Conservation (phyloP, 1,140 invertebrate species). For the Drosophila novamexicana region DNA sequence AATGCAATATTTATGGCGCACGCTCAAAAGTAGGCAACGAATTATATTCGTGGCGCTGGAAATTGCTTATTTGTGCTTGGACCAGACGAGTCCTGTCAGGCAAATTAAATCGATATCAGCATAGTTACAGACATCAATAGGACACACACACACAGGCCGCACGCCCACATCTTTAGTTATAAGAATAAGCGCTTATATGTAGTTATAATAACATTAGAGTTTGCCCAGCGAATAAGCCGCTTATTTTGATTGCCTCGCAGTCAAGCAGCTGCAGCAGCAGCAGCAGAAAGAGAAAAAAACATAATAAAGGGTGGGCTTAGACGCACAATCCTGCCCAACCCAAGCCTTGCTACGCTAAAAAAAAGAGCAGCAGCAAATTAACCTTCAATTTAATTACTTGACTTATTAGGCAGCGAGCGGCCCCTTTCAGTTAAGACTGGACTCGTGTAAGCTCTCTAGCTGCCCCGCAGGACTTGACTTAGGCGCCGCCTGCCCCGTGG, state of each 20-base stretch:
- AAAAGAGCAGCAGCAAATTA: slow-evolving; percentile 49
- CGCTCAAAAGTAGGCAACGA: slow-evolving; percentile 64
- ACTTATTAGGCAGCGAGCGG: slow-evolving; percentile 32
- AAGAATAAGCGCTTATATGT: slow-evolving; percentile 11
- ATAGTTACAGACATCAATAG: slow-evolving; percentile 54
- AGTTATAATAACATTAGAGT: slow-evolving; percentile 72
- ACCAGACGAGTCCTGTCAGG: not conserved
- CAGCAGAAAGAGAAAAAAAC: slow-evolving; percentile 3
- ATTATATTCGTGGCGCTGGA: slow-evolving; percentile 7
- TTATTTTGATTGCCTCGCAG: slow-evolving; percentile 68
- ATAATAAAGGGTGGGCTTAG: slow-evolving; percentile 24
- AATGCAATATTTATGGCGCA: slow-evolving; percentile 58
- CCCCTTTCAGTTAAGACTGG: not conserved
- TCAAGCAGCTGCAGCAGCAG: slow-evolving; percentile 9
- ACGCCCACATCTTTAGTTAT: slow-evolving; percentile 27
- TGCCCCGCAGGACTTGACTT: slow-evolving; percentile 1
- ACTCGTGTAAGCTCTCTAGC: slow-evolving; percentile 1
- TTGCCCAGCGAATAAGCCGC: slow-evolving; percentile 52
- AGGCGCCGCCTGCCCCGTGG: not conserved
- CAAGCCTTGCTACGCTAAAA: not conserved
- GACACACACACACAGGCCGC: not conserved
- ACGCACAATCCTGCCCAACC: not conserved
- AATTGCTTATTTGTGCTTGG: slow-evolving; percentile 1
- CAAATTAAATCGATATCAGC: slow-evolving; percentile 69
- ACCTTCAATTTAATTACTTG: slow-evolving; percentile 71